A percentile compares a stretch with the other conserved stretches of the same genome.
These are phyloP conservation scores for Plotosus lineatus DNA, from an alignment of 2,113 vertebrate genomes.

Conservation along the genomic window DNA sequence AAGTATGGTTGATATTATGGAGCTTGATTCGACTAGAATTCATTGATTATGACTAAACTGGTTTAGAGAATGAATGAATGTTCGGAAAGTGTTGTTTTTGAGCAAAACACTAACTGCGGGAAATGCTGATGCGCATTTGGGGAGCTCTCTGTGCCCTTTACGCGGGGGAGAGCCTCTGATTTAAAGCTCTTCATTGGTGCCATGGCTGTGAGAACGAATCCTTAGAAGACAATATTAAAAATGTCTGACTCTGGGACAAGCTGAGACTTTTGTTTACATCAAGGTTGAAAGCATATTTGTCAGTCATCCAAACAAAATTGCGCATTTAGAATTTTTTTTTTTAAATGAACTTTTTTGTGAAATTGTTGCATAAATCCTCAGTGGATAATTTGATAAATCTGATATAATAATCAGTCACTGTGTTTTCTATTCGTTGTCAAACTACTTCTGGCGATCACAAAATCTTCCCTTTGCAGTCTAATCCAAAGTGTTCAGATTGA, in stretches of 20 bases:
- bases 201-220: not conserved
- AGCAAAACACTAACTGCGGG: not conserved
- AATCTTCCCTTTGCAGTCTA: conserved; percentile 53
- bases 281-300: too few species aligned
- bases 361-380: conserved; percentile 52
- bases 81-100: not conserved
- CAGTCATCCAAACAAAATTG: conserved; percentile 57
- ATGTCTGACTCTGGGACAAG: not conserved
- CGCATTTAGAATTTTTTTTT: conserved; percentile 57
- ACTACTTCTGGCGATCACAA: conserved; percentile 73
- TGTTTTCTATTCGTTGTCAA: conserved; percentile 71
- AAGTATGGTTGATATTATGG: too few species aligned
- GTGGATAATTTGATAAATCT: conserved; percentile 39
- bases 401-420: conserved; percentile 66
- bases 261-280: not conserved
- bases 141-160: conserved; percentile 68
- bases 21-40: too few species aligned
- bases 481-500: conserved; percentile 59
- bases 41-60: too few species aligned
- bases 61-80: not conserved
- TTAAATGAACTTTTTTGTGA: conserved; percentile 51
- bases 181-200: conserved; percentile 25
- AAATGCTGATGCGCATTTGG: conserved; percentile 65
- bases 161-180: conserved; percentile 56
- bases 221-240: conserved; percentile 14